A percentile compares a stretch with the other conserved stretches of the same genome.
phyloP scores from a whole-genome alignment of 1,140 invertebrate genomes.

The Odontomachus brunneus region DNA sequence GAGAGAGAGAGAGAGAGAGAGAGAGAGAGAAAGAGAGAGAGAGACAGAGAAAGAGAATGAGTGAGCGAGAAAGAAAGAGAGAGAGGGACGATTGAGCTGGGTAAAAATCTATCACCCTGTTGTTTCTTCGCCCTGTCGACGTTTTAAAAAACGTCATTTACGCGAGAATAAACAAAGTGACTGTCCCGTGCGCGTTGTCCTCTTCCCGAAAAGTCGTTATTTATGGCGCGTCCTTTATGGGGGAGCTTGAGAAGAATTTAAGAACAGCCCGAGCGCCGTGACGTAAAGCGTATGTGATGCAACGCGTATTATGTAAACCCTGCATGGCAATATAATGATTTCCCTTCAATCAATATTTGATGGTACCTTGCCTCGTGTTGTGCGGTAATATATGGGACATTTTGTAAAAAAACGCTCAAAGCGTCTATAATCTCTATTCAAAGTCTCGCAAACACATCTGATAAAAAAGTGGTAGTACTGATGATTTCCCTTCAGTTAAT shows the following conservation, averaged over 20 bases:
- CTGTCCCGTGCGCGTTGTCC: not conserved
- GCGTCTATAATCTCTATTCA: too few species aligned
- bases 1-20: not conserved
- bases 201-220: not conserved
- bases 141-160: not conserved
- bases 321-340: not conserved
- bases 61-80: not conserved
- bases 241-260: slow-evolving; percentile 34
- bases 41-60: slow-evolving; percentile 12
- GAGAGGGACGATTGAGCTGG: not conserved
- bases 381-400: not conserved
- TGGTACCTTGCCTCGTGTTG: not conserved
- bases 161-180: not conserved
- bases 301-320: slow-evolving; percentile 39
- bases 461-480: too few species aligned
- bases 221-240: not conserved
- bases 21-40: slow-evolving; percentile 28
- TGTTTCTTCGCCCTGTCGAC: not conserved
- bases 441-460: too few species aligned
- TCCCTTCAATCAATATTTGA: slow-evolving; percentile 12
- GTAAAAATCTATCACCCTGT: slow-evolving; percentile 7
- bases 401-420: too few species aligned
- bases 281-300: slow-evolving; percentile 39
- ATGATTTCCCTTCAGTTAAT: slow-evolving; percentile 1
- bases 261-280: slow-evolving; percentile 10